These are phyloP conservation scores for Eupithecia vulgata DNA, from an alignment of 2,888 invertebrate species.

Conservation along the genomic window DNA sequence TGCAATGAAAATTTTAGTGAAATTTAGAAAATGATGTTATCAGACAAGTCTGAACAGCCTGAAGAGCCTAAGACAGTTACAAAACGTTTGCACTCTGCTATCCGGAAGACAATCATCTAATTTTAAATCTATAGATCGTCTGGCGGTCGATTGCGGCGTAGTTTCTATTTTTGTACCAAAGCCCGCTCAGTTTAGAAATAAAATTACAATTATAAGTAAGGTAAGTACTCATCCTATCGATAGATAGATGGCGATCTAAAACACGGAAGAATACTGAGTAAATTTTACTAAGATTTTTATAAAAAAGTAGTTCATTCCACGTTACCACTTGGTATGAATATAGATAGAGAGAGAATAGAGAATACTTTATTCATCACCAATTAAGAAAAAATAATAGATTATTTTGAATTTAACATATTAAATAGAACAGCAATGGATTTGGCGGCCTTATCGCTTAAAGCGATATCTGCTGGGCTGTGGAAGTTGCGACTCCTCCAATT, in stretches of 20 bases:
- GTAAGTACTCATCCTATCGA: conserved; percentile 1
- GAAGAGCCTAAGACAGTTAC: not conserved
- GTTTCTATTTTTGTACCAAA: conserved; percentile 21
- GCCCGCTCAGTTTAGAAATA: conserved; percentile 9
- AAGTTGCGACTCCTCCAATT: not conserved
- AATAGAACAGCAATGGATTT: no score
- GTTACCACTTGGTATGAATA: not conserved
- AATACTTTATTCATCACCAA: no score
- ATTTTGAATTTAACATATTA: no score
- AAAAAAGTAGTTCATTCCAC: not conserved
- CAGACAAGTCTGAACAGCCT: no score
- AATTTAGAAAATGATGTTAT: not conserved
- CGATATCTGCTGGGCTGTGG: no score
- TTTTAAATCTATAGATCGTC: conserved; percentile 18
- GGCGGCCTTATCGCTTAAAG: no score
- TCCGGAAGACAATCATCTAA: conserved; percentile 23
- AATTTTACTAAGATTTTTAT: not conserved
- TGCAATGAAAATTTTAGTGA: no score
- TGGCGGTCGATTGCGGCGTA: conserved; percentile 18
- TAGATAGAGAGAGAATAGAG: no score
- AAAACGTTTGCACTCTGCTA: conserved; percentile 7
- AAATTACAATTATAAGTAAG: conserved; percentile 10
- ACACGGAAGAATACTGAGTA: not conserved
- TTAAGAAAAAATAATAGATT: no score
- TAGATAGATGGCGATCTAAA: not conserved